Base-by-base conservation (phyloP, 2,888 invertebrate species). In the Aporophyla lueneburgensis region DNA sequence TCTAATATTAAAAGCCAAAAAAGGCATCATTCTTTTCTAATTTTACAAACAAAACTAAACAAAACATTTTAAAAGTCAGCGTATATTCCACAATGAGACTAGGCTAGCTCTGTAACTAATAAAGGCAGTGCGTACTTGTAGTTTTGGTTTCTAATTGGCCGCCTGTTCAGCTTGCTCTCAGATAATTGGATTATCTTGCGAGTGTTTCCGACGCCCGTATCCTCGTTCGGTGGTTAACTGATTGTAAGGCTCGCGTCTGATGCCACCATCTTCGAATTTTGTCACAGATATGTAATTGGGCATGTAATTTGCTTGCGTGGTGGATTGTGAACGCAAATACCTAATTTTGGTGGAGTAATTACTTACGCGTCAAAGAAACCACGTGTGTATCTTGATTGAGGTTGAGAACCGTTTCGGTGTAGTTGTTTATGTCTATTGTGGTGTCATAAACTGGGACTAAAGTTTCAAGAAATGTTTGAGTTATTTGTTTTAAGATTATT, bases 101-200 rank as follows among this genome's bases (percentile, higher is more conserved):
- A 83, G 69, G 71, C 78, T 72, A 75, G 67, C 74, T 67, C 66
- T 83, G 76, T 76, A 73, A 40, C 87, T 86, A 83, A 85, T 81
- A 83, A 87, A 87, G 76, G 81, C 84, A 82, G 73, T 84, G 83
- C 76, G 86, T 87, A 81, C 84, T 88, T 83, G 88, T 89, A 90
- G 88, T 91, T 91, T 90, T 89, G 88, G 88, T 86, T 88, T 89
- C 91, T 93, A 92, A 93, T 93, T 93, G 91, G 91, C 88, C 84
- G 89, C 86, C 86, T 89, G 91, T 90, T 88, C 86, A 85, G 89
- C 89, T 89, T 88, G 90, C 90, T 89, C 87, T 74, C 86, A 87
- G 86, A 89, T 93, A 93, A 93, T 93, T 93, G 92, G 92, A 92
- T 93, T 93, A 93, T 91, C 92, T 88, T 84, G 81, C 78, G 86